phyloP scores from a whole-genome alignment of 1,140 invertebrate species.

The Metaphire vulgaris region DNA sequence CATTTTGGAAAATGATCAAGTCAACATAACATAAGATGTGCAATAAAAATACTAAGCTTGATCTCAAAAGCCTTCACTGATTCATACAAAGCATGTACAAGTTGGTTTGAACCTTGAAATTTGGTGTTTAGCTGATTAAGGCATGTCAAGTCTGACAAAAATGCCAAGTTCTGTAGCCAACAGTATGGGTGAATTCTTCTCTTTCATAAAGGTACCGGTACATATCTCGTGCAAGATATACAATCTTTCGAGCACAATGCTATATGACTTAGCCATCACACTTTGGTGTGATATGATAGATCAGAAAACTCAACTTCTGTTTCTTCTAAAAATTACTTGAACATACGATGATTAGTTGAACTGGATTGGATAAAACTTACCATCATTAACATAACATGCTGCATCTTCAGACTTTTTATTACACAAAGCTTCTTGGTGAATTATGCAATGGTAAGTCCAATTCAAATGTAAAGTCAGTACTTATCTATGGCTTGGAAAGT shows the following conservation, averaged over 20 bases:
- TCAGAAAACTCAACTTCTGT: background rate
- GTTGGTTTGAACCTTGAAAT: conserved; percentile 3
- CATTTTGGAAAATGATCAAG: background rate
- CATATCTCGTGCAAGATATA: background rate
- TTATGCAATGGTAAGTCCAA: conserved; percentile 6
- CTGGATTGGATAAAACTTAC: conserved; percentile 3
- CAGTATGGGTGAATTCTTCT: background rate
- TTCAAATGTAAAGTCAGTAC: too few relatives aligned
- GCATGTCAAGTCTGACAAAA: background rate
- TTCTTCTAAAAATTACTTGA: conserved; percentile 9
- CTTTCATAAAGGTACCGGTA: background rate
- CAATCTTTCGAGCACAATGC: background rate
- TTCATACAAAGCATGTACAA: conserved; percentile 13
- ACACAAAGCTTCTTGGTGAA: conserved; percentile 9
- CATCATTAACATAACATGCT: conserved; percentile 3
- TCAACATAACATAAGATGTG: background rate
- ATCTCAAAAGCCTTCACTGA: background rate
- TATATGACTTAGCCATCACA: background rate
- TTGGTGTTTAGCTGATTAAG: background rate
- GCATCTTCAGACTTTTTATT: background rate
- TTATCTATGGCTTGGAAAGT: too few relatives aligned
- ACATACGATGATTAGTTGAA: background rate
- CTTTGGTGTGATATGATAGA: background rate
- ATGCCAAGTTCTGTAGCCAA: conserved; percentile 7
- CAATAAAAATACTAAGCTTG: conserved; percentile 1